A percentile compares a stretch with the other conserved stretches of the same genome.
Evolutionary conservation across 1,140 invertebrate species (phyloP).

Genomic region (silkworm (Bombyx mori)): ASM3026992v2 NC_085127.1:11489001-11489500

Average conservation of each 20-base stretch:
- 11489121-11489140: not conserved
- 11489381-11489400: conserved; percentile 91
- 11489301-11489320: conserved; percentile 87
- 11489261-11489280: conserved; percentile 57
- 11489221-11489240: no score
- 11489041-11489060: no score
- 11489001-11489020: no score
- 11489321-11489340: conserved; percentile 82
- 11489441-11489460: conserved; percentile 87
- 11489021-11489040: no score
- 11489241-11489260: conserved; percentile 41
- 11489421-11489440: conserved; percentile 89
- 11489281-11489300: conserved; percentile 50
- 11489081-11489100: no score
- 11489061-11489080: no score
- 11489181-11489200: not conserved
- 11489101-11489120: no score
- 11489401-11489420: conserved; percentile 83
- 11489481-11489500: conserved; percentile 93
- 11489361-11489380: conserved; percentile 85
- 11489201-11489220: no score
- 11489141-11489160: not conserved
- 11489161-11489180: not conserved
- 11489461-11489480: conserved; percentile 89
- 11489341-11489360: conserved; percentile 83